Base-by-base conservation (phyloP, 1,140 invertebrate species). In the Lamellibrachia luymesi region DNA sequence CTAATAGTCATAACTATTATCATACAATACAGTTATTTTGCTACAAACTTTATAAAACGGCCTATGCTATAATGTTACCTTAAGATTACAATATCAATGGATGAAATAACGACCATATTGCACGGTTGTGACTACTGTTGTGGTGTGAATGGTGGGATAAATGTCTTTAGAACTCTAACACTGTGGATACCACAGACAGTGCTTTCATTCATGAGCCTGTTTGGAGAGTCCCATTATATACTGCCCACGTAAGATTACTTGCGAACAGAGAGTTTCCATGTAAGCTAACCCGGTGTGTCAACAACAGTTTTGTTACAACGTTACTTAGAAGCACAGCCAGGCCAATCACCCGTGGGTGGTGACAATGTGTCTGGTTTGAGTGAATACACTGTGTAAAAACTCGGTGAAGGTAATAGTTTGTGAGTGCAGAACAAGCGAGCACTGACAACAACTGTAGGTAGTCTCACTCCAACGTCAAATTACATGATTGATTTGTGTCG, bases 301-400 rank as follows among this genome's bases (percentile, higher is more conserved):
- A 80, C 64, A 80, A 80, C 13, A 17, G 64, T 6, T 80, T 80
- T 80, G 64, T 80, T 22, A 80, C 64, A 10, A 80, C 17, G 64
- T 80, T 22, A 80, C 64, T 8, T 4, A 80, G 13, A 4, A 22
- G 13, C 64, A 17, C 25, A 93, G 51, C 56, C n/a, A 56, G 22
- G 27, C 38, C 50, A 51, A 51, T 38, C 51, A 50, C 51, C 38
- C 27, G 38, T 49, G 51, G 27, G n/a, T 56, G 92, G 50, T 89
- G 80, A 56, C 49, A 92, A 25, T 80, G 25, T 6, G 80, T 56
- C 80, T 56, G 50, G 51, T 64, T 92, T 93, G 50, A n/a, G 17
- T 92, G 25, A n/a, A 92, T n/a, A 38, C n/a, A 51, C 80, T 25
- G 64, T 10, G n/a, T 92, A 25, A 64, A 89, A 89, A 92, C 56